These are phyloP conservation scores for Lontra canadensis DNA, from an alignment of 2,113 vertebrate genomes.

Conservation along the genomic window DNA sequence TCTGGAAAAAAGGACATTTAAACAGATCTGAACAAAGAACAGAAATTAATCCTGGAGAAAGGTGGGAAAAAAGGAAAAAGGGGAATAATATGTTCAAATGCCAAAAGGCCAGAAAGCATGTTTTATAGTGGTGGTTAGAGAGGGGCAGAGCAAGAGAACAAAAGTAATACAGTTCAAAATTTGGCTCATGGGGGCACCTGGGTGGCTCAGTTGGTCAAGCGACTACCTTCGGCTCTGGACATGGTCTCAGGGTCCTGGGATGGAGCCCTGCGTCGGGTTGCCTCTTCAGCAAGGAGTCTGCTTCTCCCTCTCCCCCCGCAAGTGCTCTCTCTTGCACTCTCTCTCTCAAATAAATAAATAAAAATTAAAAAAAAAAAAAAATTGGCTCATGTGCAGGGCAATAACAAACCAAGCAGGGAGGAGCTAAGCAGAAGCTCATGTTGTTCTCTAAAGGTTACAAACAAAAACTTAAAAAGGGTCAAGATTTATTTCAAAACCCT, in stretches of 20 bases:
- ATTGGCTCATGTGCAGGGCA: not conserved
- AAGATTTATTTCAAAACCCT: not conserved
- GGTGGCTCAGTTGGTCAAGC: no score
- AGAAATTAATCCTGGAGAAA: not conserved
- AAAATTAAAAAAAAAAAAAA: no score
- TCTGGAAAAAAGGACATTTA: not conserved
- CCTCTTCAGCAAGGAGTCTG: no score
- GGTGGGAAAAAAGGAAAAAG: not conserved
- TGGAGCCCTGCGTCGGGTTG: no score
- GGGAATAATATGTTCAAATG: not conserved
- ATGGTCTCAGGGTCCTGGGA: no score
- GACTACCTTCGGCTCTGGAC: no score
- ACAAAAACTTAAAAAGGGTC: not conserved
- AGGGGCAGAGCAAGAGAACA: not conserved
- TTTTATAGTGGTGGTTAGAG: not conserved
- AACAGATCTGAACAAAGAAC: not conserved
- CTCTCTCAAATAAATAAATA: no score
- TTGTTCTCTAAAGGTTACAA: not conserved
- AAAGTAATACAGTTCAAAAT: not conserved
- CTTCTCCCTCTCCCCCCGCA: no score
- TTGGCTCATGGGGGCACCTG: not conserved
- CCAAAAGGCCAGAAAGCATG: not conserved
- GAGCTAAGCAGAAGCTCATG: not conserved
- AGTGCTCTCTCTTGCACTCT: no score
- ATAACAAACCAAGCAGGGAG: not conserved